Evolutionary conservation across 2,797 vertebrate species (phyloP).

Genomic region (Cynodonichthys magdalenae): DNA sequence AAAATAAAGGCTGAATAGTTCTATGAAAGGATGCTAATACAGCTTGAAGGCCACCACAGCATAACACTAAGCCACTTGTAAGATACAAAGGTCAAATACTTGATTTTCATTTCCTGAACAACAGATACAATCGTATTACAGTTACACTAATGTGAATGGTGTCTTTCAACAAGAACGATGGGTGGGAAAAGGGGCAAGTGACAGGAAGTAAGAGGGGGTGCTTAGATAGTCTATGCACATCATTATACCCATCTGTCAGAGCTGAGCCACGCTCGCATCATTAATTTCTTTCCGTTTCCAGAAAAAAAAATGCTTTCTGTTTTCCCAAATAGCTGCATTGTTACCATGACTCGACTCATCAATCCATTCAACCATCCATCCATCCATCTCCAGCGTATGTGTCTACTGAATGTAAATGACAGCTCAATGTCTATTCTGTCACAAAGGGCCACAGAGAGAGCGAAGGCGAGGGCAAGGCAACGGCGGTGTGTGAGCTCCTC

Average conservation of each 20-base stretch:
- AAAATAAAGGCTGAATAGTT: conserved; percentile 22
- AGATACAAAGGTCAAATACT: conserved; percentile 78
- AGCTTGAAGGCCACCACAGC: conserved; percentile 46
- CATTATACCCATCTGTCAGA: conserved; percentile 71
- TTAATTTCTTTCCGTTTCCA: conserved; percentile 72
- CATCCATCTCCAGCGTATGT: conserved; percentile 61
- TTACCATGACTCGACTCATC: conserved; percentile 75
- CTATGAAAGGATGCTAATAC: conserved; percentile 43
- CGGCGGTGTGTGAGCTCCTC: conserved; percentile 74
- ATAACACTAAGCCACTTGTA: conserved; percentile 70
- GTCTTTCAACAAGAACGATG: conserved; percentile 64
- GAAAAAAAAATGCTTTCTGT: conserved; percentile 60
- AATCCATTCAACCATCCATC: conserved; percentile 59
- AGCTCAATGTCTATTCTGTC: conserved; percentile 73
- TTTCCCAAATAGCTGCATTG: conserved; percentile 73
- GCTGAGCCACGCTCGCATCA: conserved; percentile 52
- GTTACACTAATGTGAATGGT: conserved; percentile 68
- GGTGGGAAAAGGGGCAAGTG: conserved; percentile 59
- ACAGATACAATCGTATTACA: conserved; percentile 65
- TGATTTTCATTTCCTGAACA: conserved; percentile 78
- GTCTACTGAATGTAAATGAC: conserved; percentile 79
- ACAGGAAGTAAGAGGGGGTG: conserved; percentile 66
- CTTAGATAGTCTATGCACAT: conserved; percentile 53
- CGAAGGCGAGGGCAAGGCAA: conserved; percentile 58
- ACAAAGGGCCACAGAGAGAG: conserved; percentile 81